Evolutionary conservation across 2,113 vertebrate species (phyloP).

Genomic region (Arizona elegans): DNA sequence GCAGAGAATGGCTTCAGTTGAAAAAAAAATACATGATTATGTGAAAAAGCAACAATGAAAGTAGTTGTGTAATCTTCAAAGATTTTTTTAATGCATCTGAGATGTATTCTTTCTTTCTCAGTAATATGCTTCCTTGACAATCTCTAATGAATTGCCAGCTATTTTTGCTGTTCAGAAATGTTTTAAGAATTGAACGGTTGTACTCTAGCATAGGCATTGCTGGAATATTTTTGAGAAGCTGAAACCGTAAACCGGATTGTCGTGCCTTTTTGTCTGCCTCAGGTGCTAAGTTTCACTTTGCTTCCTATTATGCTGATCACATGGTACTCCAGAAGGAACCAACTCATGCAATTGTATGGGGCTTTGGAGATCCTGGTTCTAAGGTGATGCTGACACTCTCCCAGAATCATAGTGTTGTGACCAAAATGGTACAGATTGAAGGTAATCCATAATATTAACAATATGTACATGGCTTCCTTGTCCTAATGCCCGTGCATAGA

Average conservation of each 20-base stretch:
- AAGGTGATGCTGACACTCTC: conserved; percentile 64
- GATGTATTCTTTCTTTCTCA: background rate
- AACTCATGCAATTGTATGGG: conserved; percentile 81
- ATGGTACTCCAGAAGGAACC: conserved; percentile 90
- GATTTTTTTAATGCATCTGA: background rate
- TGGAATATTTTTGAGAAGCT: background rate
- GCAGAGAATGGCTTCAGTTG: background rate
- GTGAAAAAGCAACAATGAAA: background rate
- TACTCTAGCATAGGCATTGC: rapidly evolving
- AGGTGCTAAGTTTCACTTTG: conserved; percentile 74
- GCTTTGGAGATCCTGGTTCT: conserved; percentile 66
- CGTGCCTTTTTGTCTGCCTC: conserved; percentile 13
- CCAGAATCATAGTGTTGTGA: background rate
- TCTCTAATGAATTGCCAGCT: background rate
- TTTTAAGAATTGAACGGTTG: background rate
- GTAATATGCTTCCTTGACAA: background rate
- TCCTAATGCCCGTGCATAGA: background rate
- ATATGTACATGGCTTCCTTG: rapidly evolving
- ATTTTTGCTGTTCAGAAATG: background rate
- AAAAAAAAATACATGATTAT: background rate
- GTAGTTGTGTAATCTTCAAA: background rate
- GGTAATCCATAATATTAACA: conserved; percentile 51
- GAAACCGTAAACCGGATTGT: background rate
- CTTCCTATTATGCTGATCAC: conserved; percentile 81
- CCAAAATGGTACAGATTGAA: conserved; percentile 51